These are phyloP conservation scores for Miniopterus natalensis DNA, from an alignment of 2,113 vertebrate genomes.

Conservation along the genomic window DNA sequence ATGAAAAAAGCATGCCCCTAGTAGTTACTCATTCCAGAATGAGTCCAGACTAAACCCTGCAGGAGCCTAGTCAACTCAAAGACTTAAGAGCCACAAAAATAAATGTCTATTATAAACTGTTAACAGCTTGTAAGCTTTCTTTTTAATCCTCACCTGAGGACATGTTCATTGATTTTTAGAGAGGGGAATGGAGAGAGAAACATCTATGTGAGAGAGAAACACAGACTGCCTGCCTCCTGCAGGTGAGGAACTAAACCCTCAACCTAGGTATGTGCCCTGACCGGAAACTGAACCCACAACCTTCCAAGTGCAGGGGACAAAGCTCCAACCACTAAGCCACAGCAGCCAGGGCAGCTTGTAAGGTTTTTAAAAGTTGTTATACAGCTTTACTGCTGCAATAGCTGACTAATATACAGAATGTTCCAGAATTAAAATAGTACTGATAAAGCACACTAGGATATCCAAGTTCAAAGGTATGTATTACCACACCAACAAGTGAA, in stretches of 20 bases:
- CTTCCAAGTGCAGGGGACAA: background rate
- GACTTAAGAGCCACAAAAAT: slow-evolving; percentile 2
- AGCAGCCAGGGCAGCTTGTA: background rate
- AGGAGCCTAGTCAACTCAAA: background rate
- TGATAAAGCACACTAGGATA: background rate
- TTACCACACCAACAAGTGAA: background rate
- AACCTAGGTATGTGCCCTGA: background rate
- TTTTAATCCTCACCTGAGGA: background rate
- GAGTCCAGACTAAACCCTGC: background rate
- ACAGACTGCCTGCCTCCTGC: background rate
- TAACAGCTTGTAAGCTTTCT: background rate
- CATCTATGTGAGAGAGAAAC: background rate
- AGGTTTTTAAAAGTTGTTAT: slow-evolving; percentile 10
- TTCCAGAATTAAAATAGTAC: slow-evolving; percentile 48
- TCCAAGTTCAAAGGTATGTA: background rate
- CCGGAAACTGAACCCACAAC: background rate
- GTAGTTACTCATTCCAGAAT: background rate
- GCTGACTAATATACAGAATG: background rate
- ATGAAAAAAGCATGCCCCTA: background rate
- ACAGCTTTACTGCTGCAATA: background rate
- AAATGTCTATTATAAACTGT: slow-evolving; percentile 25
- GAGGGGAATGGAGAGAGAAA: background rate
- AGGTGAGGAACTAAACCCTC: background rate
- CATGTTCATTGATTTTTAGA: background rate
- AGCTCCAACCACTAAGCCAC: background rate